Evolutionary conservation across 2,888 invertebrate genomes (phyloP).

Genomic region (Antheraea assamensis): DNA sequence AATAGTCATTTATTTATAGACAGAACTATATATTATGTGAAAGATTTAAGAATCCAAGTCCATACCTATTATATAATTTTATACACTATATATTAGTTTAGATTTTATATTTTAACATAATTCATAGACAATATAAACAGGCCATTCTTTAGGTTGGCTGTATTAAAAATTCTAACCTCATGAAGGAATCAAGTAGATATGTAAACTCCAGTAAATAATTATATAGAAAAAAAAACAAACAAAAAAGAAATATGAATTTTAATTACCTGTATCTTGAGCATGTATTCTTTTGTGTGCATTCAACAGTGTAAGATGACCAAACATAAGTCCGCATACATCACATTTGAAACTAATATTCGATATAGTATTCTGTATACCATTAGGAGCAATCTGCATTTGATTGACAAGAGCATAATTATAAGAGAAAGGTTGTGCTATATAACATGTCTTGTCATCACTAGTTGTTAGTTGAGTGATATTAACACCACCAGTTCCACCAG

Average conservation of each 20-base stretch:
- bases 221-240: too few species aligned
- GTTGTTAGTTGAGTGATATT: constrained; percentile 86
- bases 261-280: constrained; percentile 82
- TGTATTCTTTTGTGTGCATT: constrained; percentile 94
- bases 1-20: too few species aligned
- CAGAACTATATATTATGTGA: too few species aligned
- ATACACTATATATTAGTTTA: too few species aligned
- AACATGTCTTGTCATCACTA: constrained; percentile 86
- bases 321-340: constrained; percentile 93
- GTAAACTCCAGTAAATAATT: neutral
- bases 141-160: too few species aligned
- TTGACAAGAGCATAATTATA: constrained; percentile 93
- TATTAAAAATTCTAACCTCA: too few species aligned
- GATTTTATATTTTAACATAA: too few species aligned
- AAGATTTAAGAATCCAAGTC: too few species aligned
- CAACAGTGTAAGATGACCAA: constrained; percentile 90
- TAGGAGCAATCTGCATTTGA: constrained; percentile 91
- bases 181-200: too few species aligned
- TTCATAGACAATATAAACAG: too few species aligned
- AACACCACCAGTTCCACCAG: constrained; percentile 78
- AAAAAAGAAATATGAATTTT: constrained; percentile 2
- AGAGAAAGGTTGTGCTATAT: constrained; percentile 88
- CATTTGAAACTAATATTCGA: constrained; percentile 94
- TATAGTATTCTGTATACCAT: constrained; percentile 86
- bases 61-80: too few species aligned